Conservation (phyloP, 1,140 invertebrate species). For the Heliconius himera region DNA sequence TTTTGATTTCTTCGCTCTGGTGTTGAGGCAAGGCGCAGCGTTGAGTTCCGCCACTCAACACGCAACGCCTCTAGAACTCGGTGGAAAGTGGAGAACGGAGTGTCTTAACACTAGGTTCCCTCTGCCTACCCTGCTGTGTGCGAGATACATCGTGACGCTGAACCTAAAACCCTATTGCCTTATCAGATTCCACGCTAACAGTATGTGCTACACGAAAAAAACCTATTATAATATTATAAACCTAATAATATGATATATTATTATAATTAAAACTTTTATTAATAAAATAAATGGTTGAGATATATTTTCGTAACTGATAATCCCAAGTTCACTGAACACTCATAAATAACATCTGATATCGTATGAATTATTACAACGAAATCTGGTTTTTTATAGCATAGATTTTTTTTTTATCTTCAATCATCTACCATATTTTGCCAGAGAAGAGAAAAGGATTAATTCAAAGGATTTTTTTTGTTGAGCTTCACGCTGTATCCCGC, state of each 20-base stretch:
- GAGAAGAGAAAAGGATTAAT: background rate
- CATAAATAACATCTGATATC: constrained; percentile 21
- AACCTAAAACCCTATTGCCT: background rate
- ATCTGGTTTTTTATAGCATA: constrained; percentile 2
- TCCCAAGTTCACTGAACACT: constrained; percentile 17
- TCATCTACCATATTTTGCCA: background rate
- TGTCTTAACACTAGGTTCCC: no score
- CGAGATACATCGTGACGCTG: no score
- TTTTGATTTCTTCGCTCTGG: no score
- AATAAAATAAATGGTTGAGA: background rate
- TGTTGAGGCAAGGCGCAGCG: no score
- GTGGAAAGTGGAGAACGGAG: no score
- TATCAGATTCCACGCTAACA: background rate
- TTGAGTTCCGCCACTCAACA: no score
- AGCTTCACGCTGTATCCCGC: no score
- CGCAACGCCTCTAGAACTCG: no score
- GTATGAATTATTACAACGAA: background rate
- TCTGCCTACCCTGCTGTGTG: no score
- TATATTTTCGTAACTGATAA: constrained; percentile 23
- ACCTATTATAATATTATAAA: background rate
- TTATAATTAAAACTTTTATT: constrained; percentile 4
- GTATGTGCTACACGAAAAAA: background rate
- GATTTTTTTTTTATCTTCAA: background rate
- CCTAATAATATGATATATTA: background rate
- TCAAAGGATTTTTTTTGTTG: no score